Base-by-base conservation (phyloP, 2,113 vertebrate species). In the Alouatta palliata region DNA sequence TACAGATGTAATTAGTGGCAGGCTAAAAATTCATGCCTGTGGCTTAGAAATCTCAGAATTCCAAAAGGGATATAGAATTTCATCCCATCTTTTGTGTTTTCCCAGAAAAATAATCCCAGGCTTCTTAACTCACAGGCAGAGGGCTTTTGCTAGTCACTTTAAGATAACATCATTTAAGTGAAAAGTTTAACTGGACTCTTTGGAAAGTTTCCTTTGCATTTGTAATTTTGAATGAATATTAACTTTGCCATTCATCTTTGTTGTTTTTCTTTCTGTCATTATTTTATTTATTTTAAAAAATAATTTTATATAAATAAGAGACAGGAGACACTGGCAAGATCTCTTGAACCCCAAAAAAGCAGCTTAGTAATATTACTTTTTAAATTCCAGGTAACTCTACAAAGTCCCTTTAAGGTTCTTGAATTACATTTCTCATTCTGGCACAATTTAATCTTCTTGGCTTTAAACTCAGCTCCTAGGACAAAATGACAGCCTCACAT, bases 401-500 rank as follows among this genome's bases (percentile, higher is more conserved):
- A 94, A 70, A 64, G 49, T 45, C 16, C 12, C 27, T 75, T 61
- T 79, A 87, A 93, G 40, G 3, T 91, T 91, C 40, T 70, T 91
- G 61, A 91, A 91, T 91, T 93, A 66, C 92, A 90, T 82, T 87
- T 92, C 79, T 95, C 11, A 49, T 92, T 47, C 64, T 92, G 84
- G 84, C 76, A 81, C 6, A 56, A 87, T 87, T 81, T 92, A 94
- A 92, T 96, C 47, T 97, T 94, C 32, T 75, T 90, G 64, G 75
- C 94, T 92, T 30, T 61, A 10, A 37, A 90, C 79, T 87, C 56
- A 66, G 47, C 35, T 90, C 1, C 27, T 84, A 80, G 54, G 27
- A 77, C 35, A 73, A 35, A 96, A 93, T 92, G 95, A 95, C 79
- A 96, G 70, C 49, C 80, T 96, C 49, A 66, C 84, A 94, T 87